Base-by-base conservation (phyloP, 2,113 vertebrate genomes). In the Prochilodus magdalenae region DNA sequence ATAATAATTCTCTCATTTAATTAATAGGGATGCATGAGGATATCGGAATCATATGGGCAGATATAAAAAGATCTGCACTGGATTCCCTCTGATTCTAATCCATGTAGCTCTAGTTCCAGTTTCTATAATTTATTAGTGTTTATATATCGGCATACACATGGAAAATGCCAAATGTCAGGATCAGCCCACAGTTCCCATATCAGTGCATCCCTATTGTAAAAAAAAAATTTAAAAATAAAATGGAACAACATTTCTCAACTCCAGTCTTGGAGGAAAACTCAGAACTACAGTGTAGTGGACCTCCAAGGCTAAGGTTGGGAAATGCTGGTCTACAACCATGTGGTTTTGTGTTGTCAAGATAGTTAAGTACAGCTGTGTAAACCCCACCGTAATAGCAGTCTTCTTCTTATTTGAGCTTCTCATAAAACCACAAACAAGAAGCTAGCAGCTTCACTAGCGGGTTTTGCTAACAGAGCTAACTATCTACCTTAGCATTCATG, bases 311-410 rank as follows among this genome's bases (percentile, higher is more conserved):
- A 57, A 66, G 16, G n/a, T 55, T 26, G 13, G 22, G 57, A 60
- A 60, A 60, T 60, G 24, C 24, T 60, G 57, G 57, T 49, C n/a
- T 22, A 49, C 40, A 83, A 69, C 51, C 44, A 11, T 36, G 44
- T 57, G 66, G 67, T 7, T 51, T 22, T 22, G 24, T 71, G 72
- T 85, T 53, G 29, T 81, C 36, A 62, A 85, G 80, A 75, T 79
- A 79, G 36, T 76, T 24, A 60, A 13, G 57, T 20, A 5, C 80
- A 72, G 84, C 51, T 76, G 80, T 65, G 66, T 33, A 44, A 27
- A 20, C 8, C 47, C 59, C 62, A 20, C 29, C 18, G 30, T 27
- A 27, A 51, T 14, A 40, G 22, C 27, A 59, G 27, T 73, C 14
- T 26, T 57, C 7, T n/a, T 36, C 51, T 80, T 53, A 59, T 15